Evolutionary conservation across 2,797 vertebrate species (phyloP), one percentile per base, ranked within the genome.

Genomic region (Natrix natrix): DNA sequence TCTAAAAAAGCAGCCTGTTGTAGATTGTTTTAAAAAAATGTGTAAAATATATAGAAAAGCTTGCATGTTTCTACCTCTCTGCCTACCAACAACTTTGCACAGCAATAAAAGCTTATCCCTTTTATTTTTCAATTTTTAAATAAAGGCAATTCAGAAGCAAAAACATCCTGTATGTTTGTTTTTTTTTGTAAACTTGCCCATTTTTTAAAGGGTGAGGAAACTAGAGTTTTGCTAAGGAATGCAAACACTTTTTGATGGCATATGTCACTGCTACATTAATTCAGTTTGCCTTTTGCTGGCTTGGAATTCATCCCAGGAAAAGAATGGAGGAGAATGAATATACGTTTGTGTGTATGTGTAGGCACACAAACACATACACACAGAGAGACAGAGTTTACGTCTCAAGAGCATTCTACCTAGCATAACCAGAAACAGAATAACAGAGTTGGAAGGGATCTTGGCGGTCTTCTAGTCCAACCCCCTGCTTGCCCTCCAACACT

Each of bases 221-320:
- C 92, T 96, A 94, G 90, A 95, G 94, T 96, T 96, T 96, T 94
- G 93, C 93, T 95, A 95, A 95, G 94, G 96, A 96, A 97, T 93
- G 96, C 97, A 98, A 97, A 97, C 97, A 98, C 97, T 98, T 98
- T 98, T 97, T 96, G 97, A 97, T 97, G 97, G 98, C 98, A 98
- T 98, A 98, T 98, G 98, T 97, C 97, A 97, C 95, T 93, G 78
- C 97, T 97, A 97, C 97, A 98, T 98, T 98, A 98, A 98, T 98
- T 97, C 97, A 97, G 98, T 97, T 98, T 98, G 98, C 98, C 98
- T 98, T 98, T 98, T 98, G 97, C 97, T 97, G 97, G 97, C 97
- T 98, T 98, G 98, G 98, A 98, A 97, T 96, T 95, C 97, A 96
- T 98, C 97, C 97, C 98, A 97, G 97, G 96, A 96, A 97, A 97